A percentile compares a stretch with the other conserved stretches of the same genome.
Conservation (phyloP, 2,113 vertebrate species). For the Stomatorhinus ivindoensis region DNA sequence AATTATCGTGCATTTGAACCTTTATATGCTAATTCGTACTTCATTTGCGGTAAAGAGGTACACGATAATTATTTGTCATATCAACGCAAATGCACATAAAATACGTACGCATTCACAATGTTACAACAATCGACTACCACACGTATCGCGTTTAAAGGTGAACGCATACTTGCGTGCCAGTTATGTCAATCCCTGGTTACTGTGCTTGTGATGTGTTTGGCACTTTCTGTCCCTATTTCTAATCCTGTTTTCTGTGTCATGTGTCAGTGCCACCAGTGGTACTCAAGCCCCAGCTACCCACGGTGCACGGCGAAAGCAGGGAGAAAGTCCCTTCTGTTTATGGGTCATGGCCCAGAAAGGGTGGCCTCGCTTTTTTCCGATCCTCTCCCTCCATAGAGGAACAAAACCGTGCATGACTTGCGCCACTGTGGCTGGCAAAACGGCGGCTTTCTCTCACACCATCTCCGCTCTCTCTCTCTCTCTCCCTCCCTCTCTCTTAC, state of each 20-base stretch:
- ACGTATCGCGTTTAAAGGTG: too few relatives aligned
- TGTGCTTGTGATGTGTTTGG: slow-evolving; percentile 58
- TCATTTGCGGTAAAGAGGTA: too few relatives aligned
- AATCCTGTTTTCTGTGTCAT: slow-evolving; percentile 67
- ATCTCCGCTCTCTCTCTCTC: not conserved
- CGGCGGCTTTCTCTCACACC: slow-evolving; percentile 26
- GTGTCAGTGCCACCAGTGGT: slow-evolving; percentile 60
- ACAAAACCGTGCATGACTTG: slow-evolving; percentile 42
- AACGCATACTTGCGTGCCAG: too few relatives aligned
- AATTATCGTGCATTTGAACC: too few relatives aligned
- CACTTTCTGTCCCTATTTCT: slow-evolving; percentile 48
- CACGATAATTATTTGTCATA: too few relatives aligned
- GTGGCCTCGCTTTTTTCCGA: slow-evolving; percentile 37
- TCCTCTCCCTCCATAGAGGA: slow-evolving; percentile 30
- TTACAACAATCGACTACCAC: too few relatives aligned
- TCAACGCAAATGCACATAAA: too few relatives aligned
- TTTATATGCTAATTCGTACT: too few relatives aligned
- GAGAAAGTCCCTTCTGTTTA: slow-evolving; percentile 49
- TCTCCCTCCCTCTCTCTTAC: not conserved
- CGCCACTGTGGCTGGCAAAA: slow-evolving; percentile 33
- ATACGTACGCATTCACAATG: too few relatives aligned
- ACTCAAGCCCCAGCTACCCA: slow-evolving; percentile 51
- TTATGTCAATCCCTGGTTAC: slow-evolving; percentile 5
- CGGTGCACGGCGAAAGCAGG: slow-evolving; percentile 12
- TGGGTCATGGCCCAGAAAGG: slow-evolving; percentile 38